Evolutionary conservation across 2,888 invertebrate genomes (phyloP).

Genomic region (Petrolisthes manimaculis): DNA sequence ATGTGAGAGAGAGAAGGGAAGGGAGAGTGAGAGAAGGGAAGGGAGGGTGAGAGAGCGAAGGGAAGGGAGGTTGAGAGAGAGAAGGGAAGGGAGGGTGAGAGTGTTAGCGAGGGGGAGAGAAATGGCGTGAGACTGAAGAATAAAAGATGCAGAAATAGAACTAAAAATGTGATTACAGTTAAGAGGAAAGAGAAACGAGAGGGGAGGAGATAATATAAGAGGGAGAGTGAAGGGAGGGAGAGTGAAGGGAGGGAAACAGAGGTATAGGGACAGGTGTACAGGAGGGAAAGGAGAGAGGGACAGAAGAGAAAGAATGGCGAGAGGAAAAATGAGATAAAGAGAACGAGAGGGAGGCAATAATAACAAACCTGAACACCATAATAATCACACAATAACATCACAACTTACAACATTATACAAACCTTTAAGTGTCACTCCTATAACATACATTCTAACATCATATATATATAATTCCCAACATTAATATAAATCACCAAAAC

Average conservation of each 20-base stretch:
- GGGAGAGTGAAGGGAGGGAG: slow-evolving; percentile 1
- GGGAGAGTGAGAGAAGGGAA: background rate
- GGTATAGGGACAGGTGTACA: background rate
- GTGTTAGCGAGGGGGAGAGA: background rate
- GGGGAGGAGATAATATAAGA: background rate
- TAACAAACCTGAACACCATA: too few species aligned
- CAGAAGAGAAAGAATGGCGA: background rate
- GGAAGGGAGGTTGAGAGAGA: background rate
- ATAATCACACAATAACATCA: too few species aligned
- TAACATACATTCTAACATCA: too few species aligned
- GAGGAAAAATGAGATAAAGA: background rate
- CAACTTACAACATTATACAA: too few species aligned
- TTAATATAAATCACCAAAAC: too few species aligned
- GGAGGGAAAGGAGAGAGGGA: background rate
- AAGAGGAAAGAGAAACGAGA: background rate
- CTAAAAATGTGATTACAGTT: too few species aligned
- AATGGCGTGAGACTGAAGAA: background rate
- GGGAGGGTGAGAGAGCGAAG: background rate
- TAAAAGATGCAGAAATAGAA: too few species aligned
- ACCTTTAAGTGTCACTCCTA: too few species aligned
- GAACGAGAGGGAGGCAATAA: background rate
- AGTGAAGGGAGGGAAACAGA: background rate
- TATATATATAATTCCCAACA: too few species aligned
- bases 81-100: background rate
- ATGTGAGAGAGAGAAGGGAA: background rate